Evolutionary conservation across 2,888 invertebrate genomes (phyloP), one percentile per base, ranked within the genome.

Genomic region (Julus scandinavius): DNA sequence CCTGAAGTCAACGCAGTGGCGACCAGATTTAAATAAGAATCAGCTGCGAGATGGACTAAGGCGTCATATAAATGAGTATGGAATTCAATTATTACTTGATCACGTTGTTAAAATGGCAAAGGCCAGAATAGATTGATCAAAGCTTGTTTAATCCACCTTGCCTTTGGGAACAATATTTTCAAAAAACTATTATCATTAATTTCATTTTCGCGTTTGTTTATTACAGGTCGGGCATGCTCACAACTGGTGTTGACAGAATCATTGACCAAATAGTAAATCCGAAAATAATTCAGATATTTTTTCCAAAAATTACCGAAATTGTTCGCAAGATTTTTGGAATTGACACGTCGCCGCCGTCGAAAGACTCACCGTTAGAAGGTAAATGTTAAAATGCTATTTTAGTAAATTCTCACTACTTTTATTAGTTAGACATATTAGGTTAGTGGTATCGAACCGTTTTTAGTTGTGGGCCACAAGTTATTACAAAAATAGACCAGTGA

Each of bases 201-300:
- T 29, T 29, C 29, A 29, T 1, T 45, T 72, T 20, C 88, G 5
- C 50, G 89, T n/a, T n/a, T 29, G 29, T 29, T 29, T 83, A 91
- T 93, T 93, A 87, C 93, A 97, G 97, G 91, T 96, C 97, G 88
- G 96, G 97, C 85, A 97, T 96, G 92, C 93, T 98, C 90, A 97
- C 97, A 91, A 96, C 95, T 90, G 98, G 98, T 11, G 97, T 98
- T 2, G 97, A 98, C 92, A 95, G 98, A 90, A 97, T 99, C 90
- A 97, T 98, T 0, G 98, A 98, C 92, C 98, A 99, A 94, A 97
- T 98, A 0, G 97, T 98, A 0, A 97, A 97, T 92, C 97, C 97
- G 0, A 98, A 98, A 93, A 96, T 98, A 9, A 95, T 95, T 90
- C 95, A 96, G 2, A 95, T 97, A 15, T 97, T 98, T 92, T 95